A percentile compares a stretch with the other conserved stretches of the same genome.
These are phyloP conservation scores for Gymnogyps californianus DNA, from an alignment of 2,113 vertebrate species.

Conservation along the genomic window DNA sequence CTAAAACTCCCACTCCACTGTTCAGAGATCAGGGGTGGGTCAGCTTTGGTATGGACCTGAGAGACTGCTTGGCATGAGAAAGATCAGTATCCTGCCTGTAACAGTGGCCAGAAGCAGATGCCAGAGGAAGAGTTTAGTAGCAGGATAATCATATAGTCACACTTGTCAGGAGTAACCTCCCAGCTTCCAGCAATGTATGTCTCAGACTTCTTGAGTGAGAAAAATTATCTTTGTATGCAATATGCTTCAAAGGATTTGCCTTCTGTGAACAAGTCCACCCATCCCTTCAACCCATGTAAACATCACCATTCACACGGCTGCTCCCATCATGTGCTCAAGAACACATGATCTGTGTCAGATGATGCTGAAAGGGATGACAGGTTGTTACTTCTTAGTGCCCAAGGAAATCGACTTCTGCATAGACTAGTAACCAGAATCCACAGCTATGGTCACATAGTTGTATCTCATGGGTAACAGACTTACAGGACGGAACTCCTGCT, in stretches of 20 bases:
- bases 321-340: constrained; percentile 37
- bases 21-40: background rate
- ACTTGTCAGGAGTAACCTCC: constrained; percentile 10
- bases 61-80: background rate
- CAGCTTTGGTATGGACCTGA: background rate
- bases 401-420: background rate
- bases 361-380: constrained; percentile 28
- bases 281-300: background rate
- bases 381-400: background rate
- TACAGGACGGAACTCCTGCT: background rate
- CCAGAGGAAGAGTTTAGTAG: background rate
- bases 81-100: background rate
- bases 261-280: constrained; percentile 26
- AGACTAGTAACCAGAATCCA: background rate
- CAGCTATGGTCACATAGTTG: background rate
- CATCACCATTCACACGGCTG: background rate
- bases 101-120: background rate
- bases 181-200: background rate
- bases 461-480: background rate
- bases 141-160: background rate
- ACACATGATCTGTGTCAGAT: constrained; percentile 52
- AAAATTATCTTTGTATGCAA: constrained; percentile 6
- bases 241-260: constrained; percentile 43
- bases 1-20: background rate
- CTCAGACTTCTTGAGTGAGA: constrained; percentile 1